Evolutionary conservation across 2,113 vertebrate genomes (phyloP).

Genomic region (Tetrao urogallus): DNA sequence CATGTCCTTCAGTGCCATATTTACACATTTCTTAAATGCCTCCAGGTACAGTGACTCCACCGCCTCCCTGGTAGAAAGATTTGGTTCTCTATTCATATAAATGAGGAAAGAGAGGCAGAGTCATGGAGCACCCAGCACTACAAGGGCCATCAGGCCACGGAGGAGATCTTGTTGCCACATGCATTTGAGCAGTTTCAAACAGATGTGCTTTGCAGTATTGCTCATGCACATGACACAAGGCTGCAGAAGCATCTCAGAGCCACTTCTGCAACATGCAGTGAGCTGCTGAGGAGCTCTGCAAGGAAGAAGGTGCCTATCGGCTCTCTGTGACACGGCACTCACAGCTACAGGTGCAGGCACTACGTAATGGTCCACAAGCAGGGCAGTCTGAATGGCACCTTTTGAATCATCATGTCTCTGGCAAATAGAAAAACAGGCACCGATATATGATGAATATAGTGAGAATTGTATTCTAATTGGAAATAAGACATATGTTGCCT

Average conservation of each 20-base stretch:
- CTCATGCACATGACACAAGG: background rate
- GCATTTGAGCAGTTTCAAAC: background rate
- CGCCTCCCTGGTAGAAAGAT: background rate
- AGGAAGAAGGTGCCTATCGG: background rate
- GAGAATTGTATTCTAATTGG: slow-evolving; percentile 71
- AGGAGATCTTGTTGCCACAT: background rate
- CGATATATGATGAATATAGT: slow-evolving; percentile 64
- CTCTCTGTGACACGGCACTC: background rate
- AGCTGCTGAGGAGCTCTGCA: slow-evolving; percentile 23
- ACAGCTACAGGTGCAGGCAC: slow-evolving; percentile 33
- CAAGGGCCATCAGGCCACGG: accelerated
- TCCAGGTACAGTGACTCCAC: too few species aligned
- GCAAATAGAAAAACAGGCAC: slow-evolving; percentile 68
- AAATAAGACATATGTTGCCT: slow-evolving; percentile 66
- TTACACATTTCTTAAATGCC: too few species aligned
- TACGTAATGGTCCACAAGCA: slow-evolving; percentile 55
- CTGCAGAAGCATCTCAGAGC: background rate
- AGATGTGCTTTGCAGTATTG: background rate
- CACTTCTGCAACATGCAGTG: background rate
- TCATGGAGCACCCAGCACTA: background rate
- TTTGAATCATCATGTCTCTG: slow-evolving; percentile 67
- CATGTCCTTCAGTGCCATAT: too few species aligned
- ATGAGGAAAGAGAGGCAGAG: background rate
- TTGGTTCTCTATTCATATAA: background rate
- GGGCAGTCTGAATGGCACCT: slow-evolving; percentile 57